Evolutionary conservation across 2,113 vertebrate genomes (phyloP).

Genomic region (Callopanchax toddi): DNA sequence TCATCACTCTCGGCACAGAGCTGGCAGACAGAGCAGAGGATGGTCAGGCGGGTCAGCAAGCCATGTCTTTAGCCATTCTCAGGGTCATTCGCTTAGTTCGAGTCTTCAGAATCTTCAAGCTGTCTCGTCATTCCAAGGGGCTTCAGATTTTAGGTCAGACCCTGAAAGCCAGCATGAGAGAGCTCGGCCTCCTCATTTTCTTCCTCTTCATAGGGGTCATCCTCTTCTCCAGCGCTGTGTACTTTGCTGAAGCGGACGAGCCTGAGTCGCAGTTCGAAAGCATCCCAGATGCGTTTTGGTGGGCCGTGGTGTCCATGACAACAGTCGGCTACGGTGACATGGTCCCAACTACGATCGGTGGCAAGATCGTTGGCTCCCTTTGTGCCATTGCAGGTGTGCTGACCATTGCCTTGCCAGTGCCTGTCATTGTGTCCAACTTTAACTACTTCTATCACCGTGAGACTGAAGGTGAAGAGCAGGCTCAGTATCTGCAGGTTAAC

Average conservation of each 20-base stretch:
- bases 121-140: constrained; percentile 96
- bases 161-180: constrained; percentile 96
- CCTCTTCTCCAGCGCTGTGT: constrained; percentile 98
- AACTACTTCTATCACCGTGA: constrained; percentile 99
- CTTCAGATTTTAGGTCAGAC: constrained; percentile 97
- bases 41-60: constrained; percentile 94
- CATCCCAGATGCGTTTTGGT: constrained; percentile 99
- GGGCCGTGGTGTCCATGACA: constrained; percentile 99
- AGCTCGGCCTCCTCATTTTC: constrained; percentile 95
- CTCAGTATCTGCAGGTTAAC: constrained; percentile 94
- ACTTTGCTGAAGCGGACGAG: constrained; percentile 97
- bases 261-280: constrained; percentile 94
- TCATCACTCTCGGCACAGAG: constrained; percentile 97
- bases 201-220: constrained; percentile 99
- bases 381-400: constrained; percentile 97
- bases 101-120: constrained; percentile 98
- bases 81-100: constrained; percentile 95
- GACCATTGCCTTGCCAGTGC: constrained; percentile 98
- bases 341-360: constrained; percentile 97
- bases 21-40: constrained; percentile 94
- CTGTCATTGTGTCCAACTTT: constrained; percentile 99
- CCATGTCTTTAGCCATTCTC: constrained; percentile 98
- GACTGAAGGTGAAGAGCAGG: constrained; percentile 98
- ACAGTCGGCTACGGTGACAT: constrained; percentile 99
- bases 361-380: constrained; percentile 97